Base-by-base conservation (phyloP, 2,113 vertebrate genomes). In the Sander vitreus region DNA sequence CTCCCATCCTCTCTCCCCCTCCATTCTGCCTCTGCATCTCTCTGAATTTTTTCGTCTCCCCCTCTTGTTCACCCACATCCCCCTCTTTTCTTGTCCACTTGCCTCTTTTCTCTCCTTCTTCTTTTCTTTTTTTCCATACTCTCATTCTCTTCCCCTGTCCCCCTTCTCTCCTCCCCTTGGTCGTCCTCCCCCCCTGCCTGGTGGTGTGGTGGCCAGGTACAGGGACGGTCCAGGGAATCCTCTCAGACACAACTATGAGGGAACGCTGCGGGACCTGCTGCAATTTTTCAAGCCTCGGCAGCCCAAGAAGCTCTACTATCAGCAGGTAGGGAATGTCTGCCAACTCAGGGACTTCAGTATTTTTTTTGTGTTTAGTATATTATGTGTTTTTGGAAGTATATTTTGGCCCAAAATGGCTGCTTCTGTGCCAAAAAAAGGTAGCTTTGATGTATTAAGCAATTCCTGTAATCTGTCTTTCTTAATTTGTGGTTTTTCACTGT, bases 191-290 rank as follows among this genome's bases (percentile, higher is more conserved):
- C 89, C 91, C 91, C 89, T 92, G 91, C 91, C 90, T 91, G 91
- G 91, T 93, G 92, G 93, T 93, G 91, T 90, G 94, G 57, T 90
- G 91, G 90, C 85, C 86, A 99, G 98, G 95, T 99, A 99, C 85
- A 99, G 98, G 93, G 98, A 99, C 93, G 98, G 98, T 88, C 98
- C 98, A 92, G 98, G 98, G 68, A 99, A 99, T 93, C 98, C 98
- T 95, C 98, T 99, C 96, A 98, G 98, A 94, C 98, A 99, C 96
- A 99, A 99, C 95, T 99, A 99, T 93, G 98, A 99, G 96, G 98
- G 98, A 93, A 99, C 98, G 78, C 96, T 99, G 92, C 92, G 98
- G 95, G 98, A 99, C 94, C 96, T 99, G 93, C 97, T 99, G 92
- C 98, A 99, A 88, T 99, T 99, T 96, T 99, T 99, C 95, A 99